These are phyloP conservation scores for Bos taurus DNA, from an alignment of 2,113 vertebrate genomes.

Conservation along the genomic window ARS-UCD2.0 NC_037349.1:17932001-17932500, in stretches of 20 bases:
- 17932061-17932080: not conserved
- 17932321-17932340: not conserved
- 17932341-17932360: not conserved
- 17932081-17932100: not conserved
- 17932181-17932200: not conserved
- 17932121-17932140: not conserved
- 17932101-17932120: too few relatives aligned
- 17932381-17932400: too few relatives aligned
- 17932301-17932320: not conserved
- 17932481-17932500: not conserved
- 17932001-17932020: not conserved
- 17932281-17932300: not conserved
- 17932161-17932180: not conserved
- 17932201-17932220: not conserved
- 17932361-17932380: rapidly evolving
- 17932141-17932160: not conserved
- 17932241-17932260: not conserved
- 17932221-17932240: not conserved
- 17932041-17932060: not conserved
- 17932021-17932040: not conserved
- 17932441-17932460: not conserved
- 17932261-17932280: not conserved
- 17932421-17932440: rapidly evolving
- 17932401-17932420: not conserved
- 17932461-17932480: not conserved